Evolutionary conservation across 2,113 vertebrate species (phyloP), one percentile per base, ranked within the genome.

Genomic region (Cyanoramphus novaezelandiae): DNA sequence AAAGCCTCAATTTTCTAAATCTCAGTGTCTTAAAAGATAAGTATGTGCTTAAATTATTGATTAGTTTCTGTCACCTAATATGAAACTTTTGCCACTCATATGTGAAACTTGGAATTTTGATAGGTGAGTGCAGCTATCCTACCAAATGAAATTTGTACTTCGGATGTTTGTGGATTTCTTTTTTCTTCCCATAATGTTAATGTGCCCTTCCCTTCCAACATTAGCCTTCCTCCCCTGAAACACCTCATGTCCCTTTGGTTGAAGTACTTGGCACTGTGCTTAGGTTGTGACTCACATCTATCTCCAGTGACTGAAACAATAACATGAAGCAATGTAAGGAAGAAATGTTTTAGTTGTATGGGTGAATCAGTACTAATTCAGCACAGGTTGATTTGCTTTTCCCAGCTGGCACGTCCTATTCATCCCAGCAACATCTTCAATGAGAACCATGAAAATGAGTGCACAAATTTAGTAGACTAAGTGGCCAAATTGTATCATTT

Each of bases 251-350:
- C 41, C 6, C 0, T 75, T 44, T 37, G 29, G 13, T 14, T 77
- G 57, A 52, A 59, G 37, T 29, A 6, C 2, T 39, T 18, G 20
- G 7, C 28, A 27, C 64, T 24, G 19, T 29, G 11, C 47, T 88
- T 27, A 9, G 14, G 12, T 13, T 59, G 57, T n/a, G 47, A 43
- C 39, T 72, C 21, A 10, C 1, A 0, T 19, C 4, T 29, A 7
- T 47, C 55, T 75, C 17, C 4, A 19, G 33, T 20, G 31, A 39
- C 39, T n/a, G 62, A 44, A 70, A 28, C 7, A 24, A 23, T 37
- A 53, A 19, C 18, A 10, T 29, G 37, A 68, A 65, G 29, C n/a
- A 25, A 29, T 52, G 11, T 52, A 46, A 69, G 17, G 31, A 35
- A 82, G 13, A 33, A 12, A 7, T 27, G 14, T 31, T 71, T 39